Conservation (phyloP, 1,140 invertebrate species). For the Calycopis cecrops region DNA sequence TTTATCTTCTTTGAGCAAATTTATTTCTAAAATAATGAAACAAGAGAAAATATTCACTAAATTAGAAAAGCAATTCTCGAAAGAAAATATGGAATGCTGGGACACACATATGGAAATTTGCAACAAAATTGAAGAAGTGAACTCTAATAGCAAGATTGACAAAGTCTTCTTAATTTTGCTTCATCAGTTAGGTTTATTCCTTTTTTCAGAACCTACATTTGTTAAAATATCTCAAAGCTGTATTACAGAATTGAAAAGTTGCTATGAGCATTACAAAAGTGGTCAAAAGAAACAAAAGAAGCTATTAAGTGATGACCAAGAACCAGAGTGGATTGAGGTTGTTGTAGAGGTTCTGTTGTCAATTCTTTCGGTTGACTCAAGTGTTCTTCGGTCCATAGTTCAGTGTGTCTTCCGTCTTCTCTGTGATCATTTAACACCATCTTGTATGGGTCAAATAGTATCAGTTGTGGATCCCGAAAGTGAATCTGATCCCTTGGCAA, state of each 20-base stretch:
- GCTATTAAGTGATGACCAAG: slow-evolving; percentile 58
- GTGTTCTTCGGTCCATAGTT: slow-evolving; percentile 81
- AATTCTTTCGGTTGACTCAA: slow-evolving; percentile 81
- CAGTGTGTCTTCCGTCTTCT: slow-evolving; percentile 83
- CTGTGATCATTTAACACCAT: slow-evolving; percentile 80
- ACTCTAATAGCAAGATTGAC: slow-evolving; percentile 62
- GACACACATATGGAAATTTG: slow-evolving; percentile 74
- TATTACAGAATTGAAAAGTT: slow-evolving; percentile 81
- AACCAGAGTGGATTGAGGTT: slow-evolving; percentile 87
- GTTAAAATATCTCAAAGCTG: slow-evolving; percentile 79
- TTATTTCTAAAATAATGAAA: slow-evolving; percentile 71
- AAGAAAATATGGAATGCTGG: slow-evolving; percentile 77
- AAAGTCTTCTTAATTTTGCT: slow-evolving; percentile 81
- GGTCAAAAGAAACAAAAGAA: slow-evolving; percentile 57
- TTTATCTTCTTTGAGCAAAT: slow-evolving; percentile 74
- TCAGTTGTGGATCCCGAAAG: slow-evolving; percentile 82
- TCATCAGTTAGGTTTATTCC: slow-evolving; percentile 82
- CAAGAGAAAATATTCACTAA: slow-evolving; percentile 64
- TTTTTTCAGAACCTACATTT: slow-evolving; percentile 78
- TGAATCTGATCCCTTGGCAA: slow-evolving; percentile 76
- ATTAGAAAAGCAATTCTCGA: slow-evolving; percentile 72
- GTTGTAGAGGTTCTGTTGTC: slow-evolving; percentile 85
- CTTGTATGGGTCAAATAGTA: slow-evolving; percentile 83
- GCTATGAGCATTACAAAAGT: slow-evolving; percentile 78
- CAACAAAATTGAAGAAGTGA: slow-evolving; percentile 59